These are phyloP conservation scores for Cataglyphis albicans DNA, from an alignment of 2,888 invertebrate genomes.

Conservation along the genomic window DNA sequence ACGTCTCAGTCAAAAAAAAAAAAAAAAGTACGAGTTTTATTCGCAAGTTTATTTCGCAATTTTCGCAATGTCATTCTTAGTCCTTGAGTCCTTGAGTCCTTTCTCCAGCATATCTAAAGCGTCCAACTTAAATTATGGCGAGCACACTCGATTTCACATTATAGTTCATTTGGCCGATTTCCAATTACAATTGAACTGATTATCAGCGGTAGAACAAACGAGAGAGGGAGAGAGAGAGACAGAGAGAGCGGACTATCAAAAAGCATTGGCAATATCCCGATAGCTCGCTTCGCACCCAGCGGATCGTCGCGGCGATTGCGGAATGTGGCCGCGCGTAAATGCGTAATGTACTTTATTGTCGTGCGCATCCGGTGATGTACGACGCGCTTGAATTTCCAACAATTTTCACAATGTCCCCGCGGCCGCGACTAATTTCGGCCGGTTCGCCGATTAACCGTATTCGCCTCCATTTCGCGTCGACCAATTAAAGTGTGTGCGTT, in stretches of 20 bases:
- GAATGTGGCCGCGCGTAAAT: conserved; percentile 67
- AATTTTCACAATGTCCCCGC: conserved; percentile 62
- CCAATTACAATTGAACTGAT: conserved; percentile 82
- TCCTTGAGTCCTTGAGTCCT: too few species aligned
- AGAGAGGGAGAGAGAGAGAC: background rate
- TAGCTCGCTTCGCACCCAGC: conserved; percentile 45
- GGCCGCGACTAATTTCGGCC: conserved; percentile 45
- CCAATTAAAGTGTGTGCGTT: conserved; percentile 39
- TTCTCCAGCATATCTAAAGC: conserved; percentile 37
- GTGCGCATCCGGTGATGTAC: conserved; percentile 62
- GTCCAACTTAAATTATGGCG: conserved; percentile 67
- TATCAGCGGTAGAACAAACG: conserved; percentile 60
- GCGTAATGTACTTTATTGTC: conserved; percentile 73
- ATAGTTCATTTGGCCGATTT: conserved; percentile 81
- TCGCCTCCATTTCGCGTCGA: conserved; percentile 33
- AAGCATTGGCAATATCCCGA: conserved; percentile 67
- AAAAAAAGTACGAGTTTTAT: background rate
- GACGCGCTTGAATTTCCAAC: conserved; percentile 55
- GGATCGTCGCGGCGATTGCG: conserved; percentile 58
- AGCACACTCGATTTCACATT: conserved; percentile 71
- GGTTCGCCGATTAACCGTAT: conserved; percentile 43
- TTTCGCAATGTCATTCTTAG: conserved; percentile 51
- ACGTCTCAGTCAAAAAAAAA: background rate
- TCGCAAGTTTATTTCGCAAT: background rate
- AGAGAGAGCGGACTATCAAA: conserved; percentile 68